phyloP scores from a whole-genome alignment of 2,113 vertebrate genomes.

The Myotis davidii region DNA sequence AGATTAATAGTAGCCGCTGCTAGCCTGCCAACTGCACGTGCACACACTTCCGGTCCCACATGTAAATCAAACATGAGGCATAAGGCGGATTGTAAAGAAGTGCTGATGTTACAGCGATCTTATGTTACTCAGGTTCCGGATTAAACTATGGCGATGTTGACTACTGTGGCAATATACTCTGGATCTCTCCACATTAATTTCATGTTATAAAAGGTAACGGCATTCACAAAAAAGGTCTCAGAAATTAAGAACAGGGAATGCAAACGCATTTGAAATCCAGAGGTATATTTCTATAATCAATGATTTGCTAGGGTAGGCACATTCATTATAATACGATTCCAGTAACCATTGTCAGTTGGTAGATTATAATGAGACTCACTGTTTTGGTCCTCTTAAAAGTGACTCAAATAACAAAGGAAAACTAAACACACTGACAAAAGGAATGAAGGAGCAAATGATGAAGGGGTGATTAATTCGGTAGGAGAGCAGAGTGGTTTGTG shows the following conservation, averaged over 20 bases:
- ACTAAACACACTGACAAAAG: background rate
- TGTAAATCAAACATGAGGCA: slow-evolving; percentile 80
- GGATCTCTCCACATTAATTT: slow-evolving; percentile 62
- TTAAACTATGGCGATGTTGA: slow-evolving; percentile 58
- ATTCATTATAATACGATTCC: background rate
- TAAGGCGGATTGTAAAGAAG: slow-evolving; percentile 65
- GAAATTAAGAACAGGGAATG: slow-evolving; percentile 23
- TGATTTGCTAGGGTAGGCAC: background rate
- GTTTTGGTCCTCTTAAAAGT: background rate
- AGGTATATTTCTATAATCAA: background rate
- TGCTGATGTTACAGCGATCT: slow-evolving; percentile 69
- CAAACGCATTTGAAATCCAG: slow-evolving; percentile 39
- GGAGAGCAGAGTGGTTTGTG: background rate
- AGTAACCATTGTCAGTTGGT: background rate
- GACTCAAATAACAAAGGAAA: background rate
- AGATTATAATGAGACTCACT: background rate
- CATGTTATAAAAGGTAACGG: slow-evolving; percentile 50
- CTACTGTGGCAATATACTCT: slow-evolving; percentile 49
- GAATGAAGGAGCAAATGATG: background rate
- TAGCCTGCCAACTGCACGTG: slow-evolving; percentile 73
- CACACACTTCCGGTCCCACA: slow-evolving; percentile 69
- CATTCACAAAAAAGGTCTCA: slow-evolving; percentile 21
- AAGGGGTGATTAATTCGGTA: background rate
- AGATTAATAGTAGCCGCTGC: slow-evolving; percentile 80
- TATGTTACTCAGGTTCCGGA: slow-evolving; percentile 71